Conservation (phyloP, 2,888 invertebrate genomes). For the Drosophila imparisetae region DNA sequence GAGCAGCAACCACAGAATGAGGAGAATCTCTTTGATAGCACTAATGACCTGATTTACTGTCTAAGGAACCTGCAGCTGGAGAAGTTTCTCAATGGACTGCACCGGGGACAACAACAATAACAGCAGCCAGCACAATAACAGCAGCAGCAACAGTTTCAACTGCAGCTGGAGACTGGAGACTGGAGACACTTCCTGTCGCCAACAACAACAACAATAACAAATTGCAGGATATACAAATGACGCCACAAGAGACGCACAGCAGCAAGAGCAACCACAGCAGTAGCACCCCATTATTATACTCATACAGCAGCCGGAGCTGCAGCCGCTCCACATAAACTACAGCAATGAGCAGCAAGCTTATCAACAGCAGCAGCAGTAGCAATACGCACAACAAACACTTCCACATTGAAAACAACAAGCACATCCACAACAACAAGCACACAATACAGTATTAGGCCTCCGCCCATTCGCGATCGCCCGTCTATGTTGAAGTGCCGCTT, state of each 20-base stretch:
- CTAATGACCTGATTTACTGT: conserved; percentile 74
- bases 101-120: conserved; percentile 39
- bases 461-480: conserved; percentile 36
- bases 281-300: conserved; percentile 61
- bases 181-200: conserved; percentile 21
- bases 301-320: conserved; percentile 58
- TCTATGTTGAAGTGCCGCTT: conserved; percentile 76
- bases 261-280: not conserved
- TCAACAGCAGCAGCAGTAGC: conserved; percentile 8
- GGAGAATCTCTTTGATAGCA: conserved; percentile 53
- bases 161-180: conserved; percentile 39
- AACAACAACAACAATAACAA: conserved; percentile 26
- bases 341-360: conserved; percentile 15
- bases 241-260: conserved; percentile 18
- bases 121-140: conserved; percentile 15
- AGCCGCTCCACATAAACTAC: conserved; percentile 41
- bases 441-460: conserved; percentile 63
- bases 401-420: not conserved
- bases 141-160: conserved; percentile 16
- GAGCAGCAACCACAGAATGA: conserved; percentile 12
- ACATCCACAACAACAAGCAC: conserved; percentile 50
- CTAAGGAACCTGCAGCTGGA: too few species aligned
- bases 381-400: conserved; percentile 10
- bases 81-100: not conserved
- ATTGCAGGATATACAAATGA: conserved; percentile 43